These are phyloP conservation scores for Drosophila seguyi DNA, from an alignment of 1,140 invertebrate genomes.

Conservation along the genomic window DNA sequence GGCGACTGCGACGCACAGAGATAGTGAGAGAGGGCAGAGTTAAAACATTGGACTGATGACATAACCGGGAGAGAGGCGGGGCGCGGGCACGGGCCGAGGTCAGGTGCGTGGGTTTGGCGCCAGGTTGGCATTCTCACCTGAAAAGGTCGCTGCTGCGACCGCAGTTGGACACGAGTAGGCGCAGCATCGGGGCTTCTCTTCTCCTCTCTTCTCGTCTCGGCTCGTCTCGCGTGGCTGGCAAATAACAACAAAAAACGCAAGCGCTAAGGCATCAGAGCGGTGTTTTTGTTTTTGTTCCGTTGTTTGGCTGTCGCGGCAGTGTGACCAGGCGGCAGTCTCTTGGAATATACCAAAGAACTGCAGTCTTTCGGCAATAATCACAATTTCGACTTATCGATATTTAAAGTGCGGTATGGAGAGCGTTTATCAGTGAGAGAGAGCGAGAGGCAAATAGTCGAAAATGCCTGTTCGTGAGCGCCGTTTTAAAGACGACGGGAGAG, in stretches of 20 bases:
- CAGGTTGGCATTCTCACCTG: slow-evolving; percentile 35
- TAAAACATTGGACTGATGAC: slow-evolving; percentile 53
- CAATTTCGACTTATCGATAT: no score
- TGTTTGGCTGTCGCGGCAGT: slow-evolving; percentile 17
- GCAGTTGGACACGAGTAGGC: slow-evolving; percentile 69
- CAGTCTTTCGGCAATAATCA: no score
- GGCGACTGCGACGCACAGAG: slow-evolving; percentile 44
- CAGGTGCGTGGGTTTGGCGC: neutral
- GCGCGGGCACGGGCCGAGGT: neutral
- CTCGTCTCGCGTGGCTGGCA: slow-evolving; percentile 39
- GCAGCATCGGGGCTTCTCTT: slow-evolving; percentile 62
- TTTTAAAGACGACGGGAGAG: no score
- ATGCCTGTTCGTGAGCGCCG: no score
- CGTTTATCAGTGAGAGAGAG: neutral
- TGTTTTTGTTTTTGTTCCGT: slow-evolving; percentile 27
- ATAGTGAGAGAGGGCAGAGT: neutral
- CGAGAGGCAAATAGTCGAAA: neutral
- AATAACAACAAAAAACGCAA: slow-evolving; percentile 57
- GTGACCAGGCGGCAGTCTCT: neutral
- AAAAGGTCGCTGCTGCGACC: slow-evolving; percentile 52
- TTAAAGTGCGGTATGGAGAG: no score
- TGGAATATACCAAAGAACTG: neutral
- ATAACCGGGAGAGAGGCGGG: slow-evolving; percentile 48
- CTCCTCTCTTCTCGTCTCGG: slow-evolving; percentile 23
- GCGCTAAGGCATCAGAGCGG: slow-evolving; percentile 57